Conservation (phyloP, 2,797 vertebrate species). For the Sebastes itinus region DNA sequence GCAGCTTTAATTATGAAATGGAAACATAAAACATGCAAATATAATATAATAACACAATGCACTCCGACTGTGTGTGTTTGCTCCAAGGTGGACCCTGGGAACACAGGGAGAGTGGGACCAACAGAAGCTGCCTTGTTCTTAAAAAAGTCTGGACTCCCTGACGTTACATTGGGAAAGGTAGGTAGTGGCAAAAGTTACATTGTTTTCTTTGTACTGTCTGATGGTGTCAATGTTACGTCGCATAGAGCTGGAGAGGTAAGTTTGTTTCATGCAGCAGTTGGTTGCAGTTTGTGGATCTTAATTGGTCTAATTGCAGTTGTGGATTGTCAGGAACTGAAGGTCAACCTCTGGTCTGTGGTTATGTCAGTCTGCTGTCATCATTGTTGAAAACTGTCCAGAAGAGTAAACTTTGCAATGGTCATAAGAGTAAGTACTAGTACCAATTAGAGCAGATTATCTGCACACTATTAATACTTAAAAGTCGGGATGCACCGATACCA, state of each 20-base stretch:
- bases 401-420: background rate
- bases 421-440: too few relatives aligned
- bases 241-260: background rate
- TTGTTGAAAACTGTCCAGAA: background rate
- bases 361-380: background rate
- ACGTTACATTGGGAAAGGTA: constrained; percentile 93
- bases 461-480: background rate
- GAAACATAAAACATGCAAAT: background rate
- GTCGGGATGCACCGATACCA: too few relatives aligned
- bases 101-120: constrained; percentile 92
- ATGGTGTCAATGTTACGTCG: background rate
- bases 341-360: background rate
- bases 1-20: background rate
- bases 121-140: constrained; percentile 96
- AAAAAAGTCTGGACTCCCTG: constrained; percentile 95
- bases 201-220: background rate
- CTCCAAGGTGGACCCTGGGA: constrained; percentile 92
- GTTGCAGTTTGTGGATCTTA: background rate
- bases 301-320: background rate
- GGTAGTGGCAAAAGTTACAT: constrained; percentile 25
- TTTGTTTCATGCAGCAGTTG: background rate
- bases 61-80: background rate
- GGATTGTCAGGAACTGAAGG: background rate
- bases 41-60: background rate
- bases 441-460: background rate